Base-by-base conservation (phyloP, 2,113 vertebrate genomes). In the Brachionichthys hirsutus region DNA sequence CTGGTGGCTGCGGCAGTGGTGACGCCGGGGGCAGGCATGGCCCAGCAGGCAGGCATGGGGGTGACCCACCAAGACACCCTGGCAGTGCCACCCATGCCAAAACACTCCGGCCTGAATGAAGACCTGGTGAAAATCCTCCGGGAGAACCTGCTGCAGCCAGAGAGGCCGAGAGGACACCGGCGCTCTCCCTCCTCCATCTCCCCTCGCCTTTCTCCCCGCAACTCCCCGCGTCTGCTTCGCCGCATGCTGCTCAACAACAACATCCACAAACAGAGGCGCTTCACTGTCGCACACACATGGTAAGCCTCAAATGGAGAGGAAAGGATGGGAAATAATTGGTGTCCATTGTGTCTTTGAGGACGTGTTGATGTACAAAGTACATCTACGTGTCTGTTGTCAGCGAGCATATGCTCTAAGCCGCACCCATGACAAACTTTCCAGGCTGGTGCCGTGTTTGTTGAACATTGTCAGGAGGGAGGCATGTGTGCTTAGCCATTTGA, bases 211-310 rank as follows among this genome's bases (percentile, higher is more conserved):
- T 98, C 96, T 9, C 96, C 96, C 19, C 91, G 94, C 81, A 98
- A 98, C 82, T 98, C 95, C 20, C 96, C 96, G 1, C 89, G 96
- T 58, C 93, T 98, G 30, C 92, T 98, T 20, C 94, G 95, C 50
- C 94, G 94, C 88, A 98, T 99, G 96, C 89, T 98, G 80, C 87
- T 99, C 51, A 98, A 88, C 68, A 96, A 95, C 89, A 95, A 95
- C 89, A 94, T 91, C 88, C 94, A 95, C 73, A 98, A 98, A 73
- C 95, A 97, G 88, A 89, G 95, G 73, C 92, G 97, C 43, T 99
- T 99, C 91, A 99, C 96, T 0, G 97, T 99, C 62, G 96, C 97
- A 50, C 96, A 98, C 89, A 99, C 97, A 70, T 99, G 97, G 97
- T 99, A 95, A 95, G 95, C 67, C 49, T 18, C 8, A 6, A 11